A percentile compares a stretch with the other conserved stretches of the same genome.
Evolutionary conservation across 1,140 invertebrate genomes (phyloP).

Genomic region (Bombyx mandarina): DNA sequence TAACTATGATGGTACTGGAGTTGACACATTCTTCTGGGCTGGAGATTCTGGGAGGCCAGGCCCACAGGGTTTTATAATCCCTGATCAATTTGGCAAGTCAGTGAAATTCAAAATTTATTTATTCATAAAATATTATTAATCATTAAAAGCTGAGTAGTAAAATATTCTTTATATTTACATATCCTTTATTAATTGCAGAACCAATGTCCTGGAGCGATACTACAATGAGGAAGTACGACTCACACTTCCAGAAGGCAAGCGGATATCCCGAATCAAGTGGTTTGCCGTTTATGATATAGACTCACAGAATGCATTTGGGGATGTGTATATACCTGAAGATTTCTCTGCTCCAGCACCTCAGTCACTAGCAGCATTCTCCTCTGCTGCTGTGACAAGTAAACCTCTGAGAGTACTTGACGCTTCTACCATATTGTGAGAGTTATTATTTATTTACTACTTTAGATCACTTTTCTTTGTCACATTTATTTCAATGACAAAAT

Average conservation of each 20-base stretch:
- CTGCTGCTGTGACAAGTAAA: slow-evolving; percentile 75
- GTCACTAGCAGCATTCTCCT: slow-evolving; percentile 78
- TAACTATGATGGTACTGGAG: slow-evolving; percentile 92
- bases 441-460: slow-evolving; percentile 1
- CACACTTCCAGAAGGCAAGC: slow-evolving; percentile 87
- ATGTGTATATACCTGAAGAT: slow-evolving; percentile 91
- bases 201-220: slow-evolving; percentile 88
- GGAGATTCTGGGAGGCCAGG: slow-evolving; percentile 89
- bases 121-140: slow-evolving; percentile 1
- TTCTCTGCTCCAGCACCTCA: slow-evolving; percentile 89
- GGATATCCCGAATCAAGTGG: slow-evolving; percentile 91
- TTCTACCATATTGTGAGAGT: slow-evolving; percentile 77
- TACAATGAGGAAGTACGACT: slow-evolving; percentile 90
- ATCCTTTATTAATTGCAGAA: slow-evolving; percentile 69
- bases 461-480: too few species aligned
- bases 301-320: slow-evolving; percentile 89
- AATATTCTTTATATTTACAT: not conserved
- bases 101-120: slow-evolving; percentile 26
- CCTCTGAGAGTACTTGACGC: slow-evolving; percentile 84
- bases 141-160: not conserved
- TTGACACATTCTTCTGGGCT: slow-evolving; percentile 94
- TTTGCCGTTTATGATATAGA: slow-evolving; percentile 90
- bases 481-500: too few species aligned
- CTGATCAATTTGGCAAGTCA: slow-evolving; percentile 89
- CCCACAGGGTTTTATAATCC: slow-evolving; percentile 91